phyloP scores from a whole-genome alignment of 2,888 invertebrate genomes.

The Megaustenia siamemsis region DNA sequence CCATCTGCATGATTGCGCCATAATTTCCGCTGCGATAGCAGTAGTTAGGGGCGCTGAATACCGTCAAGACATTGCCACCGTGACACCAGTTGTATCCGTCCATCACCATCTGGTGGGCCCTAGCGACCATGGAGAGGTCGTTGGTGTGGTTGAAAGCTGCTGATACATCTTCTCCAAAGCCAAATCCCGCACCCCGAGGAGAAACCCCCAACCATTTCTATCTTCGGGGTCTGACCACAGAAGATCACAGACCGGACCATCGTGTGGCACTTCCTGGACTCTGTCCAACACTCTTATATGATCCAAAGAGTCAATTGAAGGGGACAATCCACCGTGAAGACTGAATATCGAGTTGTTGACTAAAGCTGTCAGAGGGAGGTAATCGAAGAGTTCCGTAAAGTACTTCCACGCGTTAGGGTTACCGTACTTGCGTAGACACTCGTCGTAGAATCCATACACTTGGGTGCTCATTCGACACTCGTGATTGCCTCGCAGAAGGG shows the following conservation, averaged over 20 bases:
- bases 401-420: slow-evolving; percentile 99
- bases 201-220: slow-evolving; percentile 99
- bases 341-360: slow-evolving; percentile 98
- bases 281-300: slow-evolving; percentile 99
- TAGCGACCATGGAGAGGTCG: slow-evolving; percentile 97
- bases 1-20: slow-evolving; percentile 99
- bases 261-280: slow-evolving; percentile 84
- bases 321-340: slow-evolving; percentile 98
- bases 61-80: slow-evolving; percentile 99
- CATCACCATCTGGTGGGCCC: slow-evolving; percentile 89
- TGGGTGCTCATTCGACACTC: slow-evolving; percentile 99
- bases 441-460: slow-evolving; percentile 99
- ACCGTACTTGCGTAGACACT: slow-evolving; percentile 99
- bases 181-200: slow-evolving; percentile 99
- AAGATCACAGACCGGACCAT: slow-evolving; percentile 99
- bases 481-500: slow-evolving; percentile 99
- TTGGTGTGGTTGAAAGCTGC: slow-evolving; percentile 99
- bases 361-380: slow-evolving; percentile 97
- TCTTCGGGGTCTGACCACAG: slow-evolving; percentile 99
- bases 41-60: slow-evolving; percentile 99
- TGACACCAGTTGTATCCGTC: slow-evolving; percentile 90
- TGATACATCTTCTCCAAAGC: slow-evolving; percentile 99
- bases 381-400: slow-evolving; percentile 99
- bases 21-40: slow-evolving; percentile 99
- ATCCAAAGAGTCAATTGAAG: slow-evolving; percentile 99